Base-by-base conservation (phyloP, 2,113 vertebrate genomes). In the Edolisoma coerulescens region DNA sequence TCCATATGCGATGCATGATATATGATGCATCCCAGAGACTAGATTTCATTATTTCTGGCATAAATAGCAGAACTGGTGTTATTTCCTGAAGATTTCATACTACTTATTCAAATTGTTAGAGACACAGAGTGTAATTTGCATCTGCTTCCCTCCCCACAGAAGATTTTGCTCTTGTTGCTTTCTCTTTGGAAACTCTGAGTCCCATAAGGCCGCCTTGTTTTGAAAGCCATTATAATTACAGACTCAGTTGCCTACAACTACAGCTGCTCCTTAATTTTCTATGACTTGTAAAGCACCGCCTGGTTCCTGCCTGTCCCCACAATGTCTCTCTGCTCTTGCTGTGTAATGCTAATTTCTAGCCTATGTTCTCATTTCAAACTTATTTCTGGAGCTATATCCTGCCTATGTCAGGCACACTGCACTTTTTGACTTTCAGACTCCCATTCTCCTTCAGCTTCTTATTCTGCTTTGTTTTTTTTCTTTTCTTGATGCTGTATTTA, bases 261-360 rank as follows among this genome's bases (percentile, higher is more conserved):
- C n/a, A 69, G 68, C 63, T 53, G 9, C 76, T 96, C 89, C 89
- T 91, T 81, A 69, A 65, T 94, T 92, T 96, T 89, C 89, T 84
- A 0, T 84, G 71, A 67, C 26, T 84, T 2, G 4, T 15, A 69
- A 74, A 68, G 49, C 53, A 37, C 24, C 69, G 54, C 45, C 74
- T 69, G n/a, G 24, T 83, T 96, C 63, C 87, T 90, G 59, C 42
- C 63, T 80, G 80, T 86, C 42, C 37, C 54, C 68, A 74, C 32
- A 69, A 45, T 18, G 32, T 56, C 83, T 74, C 73, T 79, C 74
- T 92, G 22, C 54, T 86, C 59, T 61, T 57, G 41, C 45, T 69
- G 23, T 52, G 28, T 61, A 69, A 84, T 69, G 63, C 16, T 69
- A 74, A 41, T 76, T 83, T 92, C 83, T 90, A 96, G 45, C 54